Evolutionary conservation across 2,113 vertebrate species (phyloP).

Genomic region (Galeopterus variegatus): DNA sequence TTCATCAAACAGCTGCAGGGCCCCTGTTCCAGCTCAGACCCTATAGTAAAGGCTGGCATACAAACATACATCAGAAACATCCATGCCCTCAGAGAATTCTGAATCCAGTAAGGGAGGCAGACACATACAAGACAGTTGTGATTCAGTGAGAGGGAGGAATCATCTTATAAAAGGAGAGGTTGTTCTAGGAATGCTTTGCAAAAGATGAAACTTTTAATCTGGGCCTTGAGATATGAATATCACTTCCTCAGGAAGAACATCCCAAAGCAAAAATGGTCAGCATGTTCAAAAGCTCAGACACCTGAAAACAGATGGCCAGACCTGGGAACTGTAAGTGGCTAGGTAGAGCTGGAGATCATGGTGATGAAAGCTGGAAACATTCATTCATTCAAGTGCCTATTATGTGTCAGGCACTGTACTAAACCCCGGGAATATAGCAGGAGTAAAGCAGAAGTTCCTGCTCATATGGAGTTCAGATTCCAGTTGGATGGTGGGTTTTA

Average conservation of each 20-base stretch:
- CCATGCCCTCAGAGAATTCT: not conserved
- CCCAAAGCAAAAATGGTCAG: not conserved
- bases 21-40: not conserved
- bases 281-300: not conserved
- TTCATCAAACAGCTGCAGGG: not conserved
- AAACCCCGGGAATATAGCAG: not conserved
- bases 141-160: not conserved
- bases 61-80: not conserved
- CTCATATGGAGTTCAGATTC: not conserved
- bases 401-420: not conserved
- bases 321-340: not conserved
- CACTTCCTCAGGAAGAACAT: not conserved
- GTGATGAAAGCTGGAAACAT: not conserved
- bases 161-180: not conserved
- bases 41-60: not conserved
- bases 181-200: not conserved
- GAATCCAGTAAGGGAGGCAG: not conserved
- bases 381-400: not conserved
- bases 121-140: constrained; percentile 3
- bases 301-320: not conserved
- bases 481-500: not conserved
- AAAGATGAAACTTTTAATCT: not conserved
- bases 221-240: not conserved
- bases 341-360: not conserved
- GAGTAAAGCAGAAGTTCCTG: not conserved